These are phyloP conservation scores for Haliaeetus leucogaster DNA, from an alignment of 2,113 vertebrate genomes.

Conservation along the genomic window DNA sequence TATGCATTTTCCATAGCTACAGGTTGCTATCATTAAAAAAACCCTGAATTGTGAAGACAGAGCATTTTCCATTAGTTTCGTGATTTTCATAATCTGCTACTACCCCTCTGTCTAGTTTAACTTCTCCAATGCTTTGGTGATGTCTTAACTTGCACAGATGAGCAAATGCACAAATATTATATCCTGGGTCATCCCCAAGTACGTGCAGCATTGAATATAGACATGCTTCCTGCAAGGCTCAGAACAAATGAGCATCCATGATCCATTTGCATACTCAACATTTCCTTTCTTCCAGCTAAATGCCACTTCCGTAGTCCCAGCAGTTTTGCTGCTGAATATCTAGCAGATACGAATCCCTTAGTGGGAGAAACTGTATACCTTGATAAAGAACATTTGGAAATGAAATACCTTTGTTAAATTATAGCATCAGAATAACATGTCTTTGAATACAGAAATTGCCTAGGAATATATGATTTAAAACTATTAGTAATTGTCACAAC, in stretches of 20 bases:
- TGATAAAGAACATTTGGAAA: constrained; percentile 46
- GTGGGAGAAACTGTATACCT: constrained; percentile 17
- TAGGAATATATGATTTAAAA: not conserved
- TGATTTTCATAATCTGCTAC: not conserved
- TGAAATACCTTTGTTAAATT: constrained; percentile 26
- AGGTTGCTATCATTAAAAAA: not conserved
- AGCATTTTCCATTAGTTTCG: not conserved
- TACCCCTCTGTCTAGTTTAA: not conserved
- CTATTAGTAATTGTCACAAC: not conserved
- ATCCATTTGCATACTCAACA: constrained; percentile 8
- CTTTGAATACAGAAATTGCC: not conserved
- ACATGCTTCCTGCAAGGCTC: not conserved
- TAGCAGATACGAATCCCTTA: not conserved
- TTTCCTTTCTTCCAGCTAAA: constrained; percentile 47
- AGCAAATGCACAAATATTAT: not conserved
- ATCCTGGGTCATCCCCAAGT: not conserved
- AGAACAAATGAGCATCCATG: not conserved
- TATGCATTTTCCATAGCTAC: not conserved
- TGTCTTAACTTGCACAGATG: not conserved
- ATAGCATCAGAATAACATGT: not conserved
- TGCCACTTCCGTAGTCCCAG: not conserved
- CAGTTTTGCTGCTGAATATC: constrained; percentile 17
- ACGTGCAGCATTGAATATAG: not conserved
- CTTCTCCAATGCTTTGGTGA: not conserved
- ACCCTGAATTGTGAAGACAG: not conserved